Evolutionary conservation across 2,888 invertebrate species (phyloP).

Genomic region (Drosophila basisetae): DNA sequence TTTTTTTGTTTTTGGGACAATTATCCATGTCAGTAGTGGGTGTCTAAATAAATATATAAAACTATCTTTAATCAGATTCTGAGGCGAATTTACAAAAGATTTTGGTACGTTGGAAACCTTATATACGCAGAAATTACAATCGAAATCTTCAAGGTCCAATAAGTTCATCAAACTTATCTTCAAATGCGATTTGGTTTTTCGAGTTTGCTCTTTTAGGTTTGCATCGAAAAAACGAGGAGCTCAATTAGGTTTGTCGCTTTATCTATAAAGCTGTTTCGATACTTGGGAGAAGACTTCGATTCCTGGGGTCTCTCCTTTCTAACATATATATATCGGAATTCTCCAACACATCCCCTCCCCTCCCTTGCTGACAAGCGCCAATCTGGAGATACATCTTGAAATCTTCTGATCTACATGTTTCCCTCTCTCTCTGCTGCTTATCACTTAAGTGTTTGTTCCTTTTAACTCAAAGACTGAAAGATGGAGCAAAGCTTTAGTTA

Average conservation of each 20-base stretch:
- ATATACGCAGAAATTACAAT: no score
- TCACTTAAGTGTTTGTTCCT: not conserved
- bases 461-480: not conserved
- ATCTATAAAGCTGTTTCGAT: no score
- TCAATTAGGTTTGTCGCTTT: not conserved
- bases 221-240: not conserved
- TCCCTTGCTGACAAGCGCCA: not conserved
- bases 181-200: not conserved
- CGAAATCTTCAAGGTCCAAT: no score
- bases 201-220: no score
- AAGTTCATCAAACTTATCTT: not conserved
- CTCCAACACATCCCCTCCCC: not conserved
- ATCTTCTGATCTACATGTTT: not conserved
- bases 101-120: not conserved
- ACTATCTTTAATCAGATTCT: not conserved
- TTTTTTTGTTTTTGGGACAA: not conserved
- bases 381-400: not conserved
- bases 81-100: not conserved
- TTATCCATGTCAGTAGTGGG: not conserved
- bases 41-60: not conserved
- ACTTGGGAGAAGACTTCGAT: not conserved
- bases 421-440: not conserved
- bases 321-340: not conserved
- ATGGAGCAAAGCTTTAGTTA: not conserved
- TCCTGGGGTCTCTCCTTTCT: not conserved